Evolutionary conservation across 1,140 invertebrate species (phyloP).

Genomic region (Temnothorax nylanderi): DNA sequence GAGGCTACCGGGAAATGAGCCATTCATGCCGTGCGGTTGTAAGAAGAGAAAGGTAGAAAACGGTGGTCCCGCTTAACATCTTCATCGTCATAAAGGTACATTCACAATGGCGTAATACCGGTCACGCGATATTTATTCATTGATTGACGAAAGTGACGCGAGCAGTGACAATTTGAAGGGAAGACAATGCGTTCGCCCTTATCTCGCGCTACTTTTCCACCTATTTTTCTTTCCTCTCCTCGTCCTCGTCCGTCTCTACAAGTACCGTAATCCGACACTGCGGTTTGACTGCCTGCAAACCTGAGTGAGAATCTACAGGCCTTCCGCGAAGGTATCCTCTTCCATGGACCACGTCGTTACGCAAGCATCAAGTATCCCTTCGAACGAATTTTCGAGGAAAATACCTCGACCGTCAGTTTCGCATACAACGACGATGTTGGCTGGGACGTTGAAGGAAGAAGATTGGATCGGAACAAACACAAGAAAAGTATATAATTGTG

Average conservation of each 20-base stretch:
- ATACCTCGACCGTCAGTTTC: constrained; percentile 8
- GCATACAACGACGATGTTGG: constrained; percentile 8
- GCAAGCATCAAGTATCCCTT: constrained; percentile 52
- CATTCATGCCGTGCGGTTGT: constrained; percentile 31
- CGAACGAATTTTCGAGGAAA: constrained; percentile 55
- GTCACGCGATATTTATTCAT: not conserved
- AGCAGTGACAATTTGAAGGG: not conserved
- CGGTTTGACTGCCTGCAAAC: constrained; percentile 68
- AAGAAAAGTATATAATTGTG: constrained; percentile 21
- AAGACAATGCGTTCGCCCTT: not conserved
- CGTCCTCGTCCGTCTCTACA: constrained; percentile 16
- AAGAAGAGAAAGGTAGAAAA: constrained; percentile 45
- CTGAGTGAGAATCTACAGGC: constrained; percentile 58
- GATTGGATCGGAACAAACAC: constrained; percentile 3
- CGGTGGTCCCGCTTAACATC: constrained; percentile 37
- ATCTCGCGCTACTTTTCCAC: not conserved
- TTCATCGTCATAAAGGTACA: constrained; percentile 36
- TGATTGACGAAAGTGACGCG: not conserved
- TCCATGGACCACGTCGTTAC: constrained; percentile 59
- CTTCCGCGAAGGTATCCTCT: constrained; percentile 65
- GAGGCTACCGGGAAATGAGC: constrained; percentile 35
- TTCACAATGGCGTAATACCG: not conserved
- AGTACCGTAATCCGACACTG: constrained; percentile 69
- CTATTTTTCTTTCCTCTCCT: not conserved
- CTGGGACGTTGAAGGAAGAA: not conserved